Conservation (phyloP, 2,888 invertebrate species). For the Philhelius pedissequus region DNA sequence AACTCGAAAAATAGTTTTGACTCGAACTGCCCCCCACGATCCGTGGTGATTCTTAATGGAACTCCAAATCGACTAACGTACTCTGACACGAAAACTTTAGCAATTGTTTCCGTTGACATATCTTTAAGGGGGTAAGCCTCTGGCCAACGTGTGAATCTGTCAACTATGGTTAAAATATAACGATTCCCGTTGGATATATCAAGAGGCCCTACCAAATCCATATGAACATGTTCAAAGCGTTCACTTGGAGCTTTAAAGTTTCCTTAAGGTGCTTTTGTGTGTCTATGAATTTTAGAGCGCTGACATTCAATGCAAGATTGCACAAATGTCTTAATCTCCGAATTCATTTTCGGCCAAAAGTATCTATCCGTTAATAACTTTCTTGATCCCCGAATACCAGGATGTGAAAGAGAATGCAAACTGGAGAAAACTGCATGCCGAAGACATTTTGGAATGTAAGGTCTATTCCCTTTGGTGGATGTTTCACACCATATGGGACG, state of each 20-base stretch:
- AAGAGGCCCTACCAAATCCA: conserved; percentile 78
- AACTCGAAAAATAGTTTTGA: not conserved
- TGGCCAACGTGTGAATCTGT: conserved; percentile 69
- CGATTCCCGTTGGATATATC: conserved; percentile 71
- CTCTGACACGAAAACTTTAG: not conserved
- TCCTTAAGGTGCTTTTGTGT: not conserved
- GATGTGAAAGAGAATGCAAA: too few relatives aligned
- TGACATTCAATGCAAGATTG: not conserved
- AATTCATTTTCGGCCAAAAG: too few relatives aligned
- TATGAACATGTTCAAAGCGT: not conserved
- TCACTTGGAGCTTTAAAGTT: not conserved
- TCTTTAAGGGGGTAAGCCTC: conserved; percentile 69
- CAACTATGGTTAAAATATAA: conserved; percentile 73
- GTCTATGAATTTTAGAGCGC: not conserved
- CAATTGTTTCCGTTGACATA: conserved; percentile 13
- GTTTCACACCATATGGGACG: too few relatives aligned
- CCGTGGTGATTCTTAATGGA: not conserved
- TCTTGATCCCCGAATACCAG: too few relatives aligned
- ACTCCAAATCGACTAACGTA: not conserved
- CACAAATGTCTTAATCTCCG: too few relatives aligned
- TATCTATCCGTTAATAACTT: too few relatives aligned
- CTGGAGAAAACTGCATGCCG: too few relatives aligned
- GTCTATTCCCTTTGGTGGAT: too few relatives aligned
- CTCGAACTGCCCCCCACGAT: not conserved
- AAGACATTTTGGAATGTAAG: too few relatives aligned